Base-by-base conservation (phyloP, 1,140 invertebrate species). In the Araneus ventricosus region DNA sequence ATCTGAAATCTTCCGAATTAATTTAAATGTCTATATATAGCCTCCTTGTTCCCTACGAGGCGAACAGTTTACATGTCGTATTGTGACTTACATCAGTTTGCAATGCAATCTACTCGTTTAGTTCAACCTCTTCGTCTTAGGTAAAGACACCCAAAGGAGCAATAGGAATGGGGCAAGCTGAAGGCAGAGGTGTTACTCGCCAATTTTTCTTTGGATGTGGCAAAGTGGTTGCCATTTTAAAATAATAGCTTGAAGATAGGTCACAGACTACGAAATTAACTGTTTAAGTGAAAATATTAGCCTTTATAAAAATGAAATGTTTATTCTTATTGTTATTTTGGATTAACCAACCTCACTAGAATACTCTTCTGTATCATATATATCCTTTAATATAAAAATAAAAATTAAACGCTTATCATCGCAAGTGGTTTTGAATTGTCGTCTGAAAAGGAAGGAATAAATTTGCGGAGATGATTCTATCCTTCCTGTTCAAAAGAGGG, bases 71-170 rank as follows among this genome's bases (percentile, higher is more conserved):
- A 52, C 3, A 14, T 17, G 45, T 52, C 17, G 63, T 67, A 27
- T 67, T 67, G 6, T 37, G 27, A 34, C 67, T 75, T 75, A 75
- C 20, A 37, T 75, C 34, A 20, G 70, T 75, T 75, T 75, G 24
- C 34, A 20, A 20, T 17, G 5, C 4, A 75, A 34, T 34, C 17
- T 75, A 4, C 70, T 75, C 20, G 14, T 34, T 34, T 5, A 34
- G 70, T 37, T 20, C 20, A 75, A 37, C 30, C 30, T 75, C 17
- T 75, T 75, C 17, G 30, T 75, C 30, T 75, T 75, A 37, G 20
- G 30, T 75, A 75, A 75, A 75, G 70, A 75, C 70, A 75, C 70
- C 70, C 70, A 20, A 30, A 75, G 70, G 70, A 75, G 30, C 34
- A 75, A 37, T 75, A 75, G 30, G 30, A 75, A 27, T 75, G 34